Evolutionary conservation across 2,888 invertebrate genomes (phyloP), one percentile per base, ranked within the genome.

Genomic region (Orthosia cruda): DNA sequence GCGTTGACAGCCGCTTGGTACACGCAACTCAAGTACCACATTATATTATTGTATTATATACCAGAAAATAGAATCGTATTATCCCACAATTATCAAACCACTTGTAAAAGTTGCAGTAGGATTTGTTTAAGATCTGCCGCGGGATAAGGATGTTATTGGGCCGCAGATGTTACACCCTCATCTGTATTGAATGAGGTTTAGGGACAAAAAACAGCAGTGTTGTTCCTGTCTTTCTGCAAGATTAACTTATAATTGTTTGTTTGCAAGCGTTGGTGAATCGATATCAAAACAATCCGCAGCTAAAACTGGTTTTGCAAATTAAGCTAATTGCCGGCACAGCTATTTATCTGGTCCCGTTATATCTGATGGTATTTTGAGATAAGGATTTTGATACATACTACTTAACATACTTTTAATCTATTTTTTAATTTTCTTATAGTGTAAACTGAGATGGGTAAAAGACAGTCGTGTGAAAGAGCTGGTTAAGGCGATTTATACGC

Each of bases 1-100:
- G 68, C 82, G 78, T 81, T 80, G 78, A 87, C 84, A 84, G 75
- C 80, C 78, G 78, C 62, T 69, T 49, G 72, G 80, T 76, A 76
- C 63, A 70, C 65, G 47, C 77, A 72, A 74, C 87, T 90, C 84
- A 89, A 94, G 93, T 90, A 91, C 87, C 91, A 91, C 93, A 93
- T 93, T 91, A 91, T 89, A 89, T 91, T 91, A 93, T 94, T 91
- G 90, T 92, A 55, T 15, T 55, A 20, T 79, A 89, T 78, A 86
- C 88, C 71, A 85, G 61, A 83, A 65, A 71, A 85, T 70, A 75
- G 57, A 78, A 80, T 83, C 67, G 77, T 67, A 77, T 72, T 81
- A 64, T 73, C 62, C 79, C 70, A 74, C 82, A 84, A 87, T 88
- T 88, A 83, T 80, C 75, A 74, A 76, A 70, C 89, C 90, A 89